Evolutionary conservation across 2,797 vertebrate genomes (phyloP), one percentile per base, ranked within the genome.

Genomic region (Enteromius radiatus): DNA sequence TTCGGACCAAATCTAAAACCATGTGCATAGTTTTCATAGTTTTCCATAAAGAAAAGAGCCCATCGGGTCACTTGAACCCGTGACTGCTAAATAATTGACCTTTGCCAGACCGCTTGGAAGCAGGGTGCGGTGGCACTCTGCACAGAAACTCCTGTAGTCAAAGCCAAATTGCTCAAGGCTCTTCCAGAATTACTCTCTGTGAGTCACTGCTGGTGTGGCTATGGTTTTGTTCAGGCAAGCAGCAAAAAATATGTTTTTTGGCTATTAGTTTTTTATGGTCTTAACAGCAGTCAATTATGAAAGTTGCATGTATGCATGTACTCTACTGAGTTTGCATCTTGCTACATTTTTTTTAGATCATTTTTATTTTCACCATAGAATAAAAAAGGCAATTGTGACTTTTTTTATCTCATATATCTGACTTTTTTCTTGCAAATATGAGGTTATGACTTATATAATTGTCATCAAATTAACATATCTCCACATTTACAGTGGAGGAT

Each of bases 71-170:
- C 19, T 56, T 71, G 19, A 61, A 80, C 54, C 38, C 10, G 5
- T 11, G 36, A 41, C 15, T 36, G 12, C 47, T 69, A 21, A 17
- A 59, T 45, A 23, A 61, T 70, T 85, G 36, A 54, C 86, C 84
- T 88, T 76, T 87, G 61, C 85, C 80, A 64, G n/a, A 56, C 73
- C 79, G 78, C 81, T 84, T 90, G 90, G 84, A 92, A 31, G 12
- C 78, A 71, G 54, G 68, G 8, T 47, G 68, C 28, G 89, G 91
- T 91, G 90, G 87, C 82, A 88, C 83, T 19, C 59, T 36, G 74
- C 12, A 69, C n/a, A 79, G 33, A 70, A n/a, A 45, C 64, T n/a
- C 1, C 41, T 78, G 7, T 6, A 52, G 31, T 52, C 76, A 43
- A 77, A 76, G 15, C 64, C 83, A 68, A 43, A 65, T 33, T 70